These are phyloP conservation scores for Myotis planiceps DNA, from an alignment of 2,797 vertebrate species.

Conservation along the genomic window DNA sequence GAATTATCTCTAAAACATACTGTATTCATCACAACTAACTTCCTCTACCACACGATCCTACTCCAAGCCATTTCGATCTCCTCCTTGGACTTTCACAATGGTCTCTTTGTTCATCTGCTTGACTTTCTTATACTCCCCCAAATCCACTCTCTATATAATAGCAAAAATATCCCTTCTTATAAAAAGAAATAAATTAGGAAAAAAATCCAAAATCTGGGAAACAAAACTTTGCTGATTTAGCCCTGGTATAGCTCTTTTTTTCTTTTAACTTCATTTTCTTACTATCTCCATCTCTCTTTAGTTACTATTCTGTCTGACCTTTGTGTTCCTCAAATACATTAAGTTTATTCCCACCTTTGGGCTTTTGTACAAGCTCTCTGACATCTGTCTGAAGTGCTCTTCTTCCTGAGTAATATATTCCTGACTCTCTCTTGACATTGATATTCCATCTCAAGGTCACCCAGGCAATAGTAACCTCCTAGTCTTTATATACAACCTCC, in stretches of 20 bases:
- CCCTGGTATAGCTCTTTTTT: neutral
- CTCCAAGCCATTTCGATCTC: neutral
- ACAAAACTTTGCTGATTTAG: neutral
- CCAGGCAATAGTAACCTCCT: neutral
- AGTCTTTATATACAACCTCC: neutral
- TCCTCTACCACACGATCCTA: neutral
- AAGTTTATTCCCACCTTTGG: neutral
- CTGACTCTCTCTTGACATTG: neutral
- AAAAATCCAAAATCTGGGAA: neutral
- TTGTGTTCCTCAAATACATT: neutral
- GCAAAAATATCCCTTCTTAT: neutral
- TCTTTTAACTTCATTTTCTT: neutral
- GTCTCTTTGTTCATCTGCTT: neutral
- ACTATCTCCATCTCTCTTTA: neutral
- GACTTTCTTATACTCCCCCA: neutral
- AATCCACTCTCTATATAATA: neutral
- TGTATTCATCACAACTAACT: neutral
- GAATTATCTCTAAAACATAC: neutral
- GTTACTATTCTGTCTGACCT: neutral
- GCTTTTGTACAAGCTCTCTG: neutral
- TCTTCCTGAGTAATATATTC: neutral
- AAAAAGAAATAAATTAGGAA: neutral
- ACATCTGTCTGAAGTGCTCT: neutral
- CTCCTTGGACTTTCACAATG: neutral
- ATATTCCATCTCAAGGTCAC: neutral